A percentile compares a stretch with the other conserved stretches of the same genome.
Evolutionary conservation across 2,113 vertebrate species (phyloP).

Genomic region (Delphinapterus leucas): DNA sequence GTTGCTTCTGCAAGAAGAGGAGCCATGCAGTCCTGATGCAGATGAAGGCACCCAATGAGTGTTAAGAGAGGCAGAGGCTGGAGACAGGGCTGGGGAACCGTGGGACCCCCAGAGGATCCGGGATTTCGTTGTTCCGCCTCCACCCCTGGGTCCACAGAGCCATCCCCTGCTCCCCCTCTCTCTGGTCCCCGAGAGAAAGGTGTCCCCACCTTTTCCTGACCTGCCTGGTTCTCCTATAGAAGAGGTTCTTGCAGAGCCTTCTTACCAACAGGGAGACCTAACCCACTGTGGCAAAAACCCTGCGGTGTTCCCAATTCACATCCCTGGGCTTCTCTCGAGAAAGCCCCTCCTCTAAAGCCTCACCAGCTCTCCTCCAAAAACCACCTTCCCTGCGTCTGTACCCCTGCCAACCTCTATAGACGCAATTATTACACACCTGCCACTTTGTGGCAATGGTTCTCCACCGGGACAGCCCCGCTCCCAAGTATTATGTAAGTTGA

Average conservation of each 20-base stretch:
- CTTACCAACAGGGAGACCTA: neutral
- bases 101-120: neutral
- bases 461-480: neutral
- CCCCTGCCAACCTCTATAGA: neutral
- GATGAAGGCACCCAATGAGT: conserved; percentile 82
- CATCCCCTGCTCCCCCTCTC: neutral
- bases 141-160: neutral
- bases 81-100: neutral
- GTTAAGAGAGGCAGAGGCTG: conserved; percentile 43
- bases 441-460: conserved; percentile 27
- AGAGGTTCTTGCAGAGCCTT: neutral
- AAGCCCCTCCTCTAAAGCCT: neutral
- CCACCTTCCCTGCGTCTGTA: neutral
- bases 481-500: neutral
- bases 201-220: neutral
- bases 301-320: neutral
- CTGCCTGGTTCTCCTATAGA: neutral
- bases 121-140: neutral
- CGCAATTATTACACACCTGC: neutral
- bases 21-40: conserved; percentile 74
- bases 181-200: neutral
- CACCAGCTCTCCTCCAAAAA: neutral
- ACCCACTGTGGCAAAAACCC: neutral
- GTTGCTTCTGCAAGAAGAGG: conserved; percentile 80
- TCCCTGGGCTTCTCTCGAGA: neutral